Evolutionary conservation across 2,888 invertebrate species (phyloP).

Genomic region (Byasa hedistus): DNA sequence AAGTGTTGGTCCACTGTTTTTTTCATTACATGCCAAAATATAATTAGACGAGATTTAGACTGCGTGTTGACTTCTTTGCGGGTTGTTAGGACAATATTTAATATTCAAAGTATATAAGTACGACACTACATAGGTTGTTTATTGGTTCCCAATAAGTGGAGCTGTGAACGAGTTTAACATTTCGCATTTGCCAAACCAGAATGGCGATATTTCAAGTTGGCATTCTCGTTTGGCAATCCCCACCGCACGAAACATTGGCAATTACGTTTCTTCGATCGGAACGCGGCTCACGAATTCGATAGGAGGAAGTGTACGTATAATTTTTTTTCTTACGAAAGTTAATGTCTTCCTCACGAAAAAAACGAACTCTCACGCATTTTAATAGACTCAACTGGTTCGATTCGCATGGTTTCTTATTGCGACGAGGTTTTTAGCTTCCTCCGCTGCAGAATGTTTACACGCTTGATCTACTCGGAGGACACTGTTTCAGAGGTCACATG

Average conservation of each 20-base stretch:
- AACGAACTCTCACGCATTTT: background rate
- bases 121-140: background rate
- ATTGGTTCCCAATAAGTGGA: background rate
- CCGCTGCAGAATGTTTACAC: too few relatives aligned
- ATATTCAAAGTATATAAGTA: too few relatives aligned
- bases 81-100: too few relatives aligned
- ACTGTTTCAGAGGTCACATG: too few relatives aligned
- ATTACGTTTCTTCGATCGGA: constrained; percentile 2
- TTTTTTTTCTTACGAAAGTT: background rate
- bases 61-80: too few relatives aligned
- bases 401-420: too few relatives aligned
- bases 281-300: constrained; percentile 2
- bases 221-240: constrained; percentile 10
- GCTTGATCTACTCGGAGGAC: too few relatives aligned
- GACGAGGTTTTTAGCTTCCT: too few relatives aligned
- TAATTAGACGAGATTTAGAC: too few relatives aligned
- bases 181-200: background rate
- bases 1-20: too few relatives aligned
- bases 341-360: background rate
- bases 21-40: too few relatives aligned
- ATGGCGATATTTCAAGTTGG: constrained; percentile 5
- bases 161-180: background rate
- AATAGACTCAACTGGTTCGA: too few relatives aligned
- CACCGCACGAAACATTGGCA: constrained; percentile 16
- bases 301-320: background rate